Evolutionary conservation across 2,797 vertebrate species (phyloP).

Genomic region (Meriones psammophilus): DNA sequence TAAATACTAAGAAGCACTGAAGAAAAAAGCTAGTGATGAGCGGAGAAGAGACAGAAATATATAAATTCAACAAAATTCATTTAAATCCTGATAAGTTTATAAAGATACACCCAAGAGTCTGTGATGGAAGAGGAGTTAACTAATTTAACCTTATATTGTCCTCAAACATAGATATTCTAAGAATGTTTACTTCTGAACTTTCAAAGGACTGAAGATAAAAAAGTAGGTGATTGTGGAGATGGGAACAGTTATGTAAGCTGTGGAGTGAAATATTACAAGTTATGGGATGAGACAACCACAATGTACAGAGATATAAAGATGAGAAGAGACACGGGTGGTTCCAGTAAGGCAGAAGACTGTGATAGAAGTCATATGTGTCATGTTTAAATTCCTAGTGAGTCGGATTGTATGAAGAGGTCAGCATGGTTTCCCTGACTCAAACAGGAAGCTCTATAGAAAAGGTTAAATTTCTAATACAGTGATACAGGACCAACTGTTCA

Average conservation of each 20-base stretch:
- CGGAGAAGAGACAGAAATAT: not conserved
- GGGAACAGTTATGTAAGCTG: not conserved
- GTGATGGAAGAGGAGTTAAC: not conserved
- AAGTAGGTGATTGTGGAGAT: not conserved
- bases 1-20: constrained; percentile 16
- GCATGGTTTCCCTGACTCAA: not conserved
- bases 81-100: not conserved
- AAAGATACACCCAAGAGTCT: not conserved
- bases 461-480: not conserved
- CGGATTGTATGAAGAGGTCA: no score
- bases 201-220: not conserved
- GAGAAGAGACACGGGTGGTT: not conserved
- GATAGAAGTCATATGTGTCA: not conserved
- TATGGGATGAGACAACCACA: not conserved
- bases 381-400: not conserved
- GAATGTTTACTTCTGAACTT: not conserved
- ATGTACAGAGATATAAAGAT: not conserved
- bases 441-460: not conserved
- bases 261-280: not conserved
- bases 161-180: not conserved
- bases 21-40: not conserved
- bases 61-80: constrained; percentile 1
- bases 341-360: not conserved
- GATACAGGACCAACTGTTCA: not conserved
- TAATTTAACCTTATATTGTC: not conserved